Conservation (phyloP, 2,888 invertebrate genomes). For the Nemapogon koenigi region DNA sequence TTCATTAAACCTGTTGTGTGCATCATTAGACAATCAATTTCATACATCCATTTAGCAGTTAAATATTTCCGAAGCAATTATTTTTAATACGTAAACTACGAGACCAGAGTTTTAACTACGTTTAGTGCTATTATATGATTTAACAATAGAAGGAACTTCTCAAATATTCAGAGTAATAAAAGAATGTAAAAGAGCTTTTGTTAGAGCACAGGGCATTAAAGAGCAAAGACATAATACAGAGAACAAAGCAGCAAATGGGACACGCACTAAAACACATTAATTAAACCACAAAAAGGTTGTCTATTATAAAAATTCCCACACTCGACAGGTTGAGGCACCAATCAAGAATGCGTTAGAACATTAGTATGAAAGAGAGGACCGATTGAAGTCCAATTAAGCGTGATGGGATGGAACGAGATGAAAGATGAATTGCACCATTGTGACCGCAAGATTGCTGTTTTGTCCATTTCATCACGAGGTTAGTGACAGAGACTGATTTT, state of each 20-base stretch:
- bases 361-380: slow-evolving; percentile 22
- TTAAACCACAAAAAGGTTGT: slow-evolving; percentile 32
- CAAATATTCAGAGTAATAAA: slow-evolving; percentile 9
- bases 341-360: slow-evolving; percentile 29
- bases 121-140: too few relatives aligned
- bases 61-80: too few relatives aligned
- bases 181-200: not conserved
- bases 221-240: slow-evolving; percentile 10
- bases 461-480: slow-evolving; percentile 11
- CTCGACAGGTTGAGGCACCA: slow-evolving; percentile 20
- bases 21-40: too few relatives aligned
- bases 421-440: slow-evolving; percentile 10
- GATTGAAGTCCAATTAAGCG: slow-evolving; percentile 4
- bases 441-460: slow-evolving; percentile 9
- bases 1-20: too few relatives aligned
- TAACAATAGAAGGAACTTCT: too few relatives aligned
- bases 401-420: slow-evolving; percentile 7
- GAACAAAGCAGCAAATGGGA: slow-evolving; percentile 27
- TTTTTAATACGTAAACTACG: too few relatives aligned
- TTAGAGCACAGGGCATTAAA: slow-evolving; percentile 3
- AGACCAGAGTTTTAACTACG: too few relatives aligned
- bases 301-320: slow-evolving; percentile 26
- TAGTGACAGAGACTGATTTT: slow-evolving; percentile 10
- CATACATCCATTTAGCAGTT: too few relatives aligned
- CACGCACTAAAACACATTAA: slow-evolving; percentile 23